Percentiles rank a stretch among this genome's conserved stretches.
phyloP scores from a whole-genome alignment of 37 sponge, comb jelly and placozoan species.

The Chondrilla cf. caribensis region DNA sequence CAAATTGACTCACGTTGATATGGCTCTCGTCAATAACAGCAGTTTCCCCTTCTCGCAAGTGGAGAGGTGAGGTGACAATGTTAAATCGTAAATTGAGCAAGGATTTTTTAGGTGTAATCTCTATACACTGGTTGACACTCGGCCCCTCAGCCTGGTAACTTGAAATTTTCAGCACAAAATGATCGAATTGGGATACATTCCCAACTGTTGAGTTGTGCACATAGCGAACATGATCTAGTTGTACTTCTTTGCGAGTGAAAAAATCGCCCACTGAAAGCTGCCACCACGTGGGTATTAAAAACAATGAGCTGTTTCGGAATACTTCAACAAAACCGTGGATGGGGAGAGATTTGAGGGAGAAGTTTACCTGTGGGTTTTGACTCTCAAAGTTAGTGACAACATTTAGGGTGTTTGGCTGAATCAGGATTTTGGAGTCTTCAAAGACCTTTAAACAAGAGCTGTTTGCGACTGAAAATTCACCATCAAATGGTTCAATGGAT shows the following conservation, averaged over 20 bases:
- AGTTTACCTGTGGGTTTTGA: constrained; percentile 28
- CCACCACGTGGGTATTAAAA: not conserved
- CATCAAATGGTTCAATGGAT: constrained; percentile 17
- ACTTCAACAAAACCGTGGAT: constrained; percentile 9
- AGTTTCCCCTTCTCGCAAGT: constrained; percentile 19
- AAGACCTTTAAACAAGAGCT: constrained; percentile 24
- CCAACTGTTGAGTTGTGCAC: constrained; percentile 12
- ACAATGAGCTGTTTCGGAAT: not conserved
- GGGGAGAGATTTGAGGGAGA: constrained; percentile 14
- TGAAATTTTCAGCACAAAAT: not conserved
- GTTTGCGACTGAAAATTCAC: not conserved
- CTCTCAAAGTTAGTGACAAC: constrained; percentile 43
- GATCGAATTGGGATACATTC: not conserved
- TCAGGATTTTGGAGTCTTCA: not conserved
- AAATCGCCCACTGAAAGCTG: not conserved
- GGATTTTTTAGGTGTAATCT: not conserved
- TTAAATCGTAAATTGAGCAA: constrained; percentile 11
- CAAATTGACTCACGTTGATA: constrained; percentile 7
- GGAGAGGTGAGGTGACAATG: not conserved
- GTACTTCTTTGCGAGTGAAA: constrained; percentile 46
- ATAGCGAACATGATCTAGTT: constrained; percentile 20
- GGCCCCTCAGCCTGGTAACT: constrained; percentile 26
- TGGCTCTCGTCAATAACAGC: not conserved
- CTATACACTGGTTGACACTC: constrained; percentile 16
- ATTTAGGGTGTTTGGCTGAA: constrained; percentile 19